phyloP scores from a whole-genome alignment of 2,113 vertebrate genomes.

The Neodon shergylaensis region DNA sequence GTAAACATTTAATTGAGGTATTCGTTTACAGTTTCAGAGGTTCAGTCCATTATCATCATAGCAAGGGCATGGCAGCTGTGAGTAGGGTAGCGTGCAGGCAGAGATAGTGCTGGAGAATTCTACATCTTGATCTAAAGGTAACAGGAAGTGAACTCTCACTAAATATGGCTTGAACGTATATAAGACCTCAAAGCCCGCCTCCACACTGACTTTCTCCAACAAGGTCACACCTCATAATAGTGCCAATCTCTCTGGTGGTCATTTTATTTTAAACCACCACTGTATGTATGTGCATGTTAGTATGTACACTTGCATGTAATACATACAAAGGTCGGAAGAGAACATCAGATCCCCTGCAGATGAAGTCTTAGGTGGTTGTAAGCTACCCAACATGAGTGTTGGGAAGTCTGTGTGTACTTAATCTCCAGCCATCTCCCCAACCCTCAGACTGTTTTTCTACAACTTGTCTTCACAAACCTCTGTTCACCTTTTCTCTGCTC shows the following conservation, averaged over 20 bases:
- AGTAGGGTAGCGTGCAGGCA: neutral
- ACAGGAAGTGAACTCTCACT: neutral
- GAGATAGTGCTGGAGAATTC: neutral
- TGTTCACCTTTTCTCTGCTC: neutral
- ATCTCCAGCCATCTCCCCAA: neutral
- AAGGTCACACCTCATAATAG: neutral
- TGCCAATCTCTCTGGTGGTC: neutral
- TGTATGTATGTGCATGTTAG: neutral
- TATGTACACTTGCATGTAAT: no score
- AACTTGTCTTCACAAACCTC: neutral
- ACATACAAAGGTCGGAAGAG: no score
- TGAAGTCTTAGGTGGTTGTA: neutral
- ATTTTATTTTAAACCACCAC: neutral
- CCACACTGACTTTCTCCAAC: neutral
- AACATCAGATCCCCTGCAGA: neutral
- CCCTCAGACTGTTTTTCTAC: neutral
- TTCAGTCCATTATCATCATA: neutral
- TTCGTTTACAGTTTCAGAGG: neutral
- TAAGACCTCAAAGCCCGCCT: neutral
- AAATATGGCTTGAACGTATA: accelerated
- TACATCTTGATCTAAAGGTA: neutral
- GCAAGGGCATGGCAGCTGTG: neutral
- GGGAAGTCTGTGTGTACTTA: neutral
- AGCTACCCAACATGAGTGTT: no score
- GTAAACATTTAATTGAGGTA: neutral